Base-by-base conservation (phyloP, 2,888 invertebrate genomes). In the Perithous albicinctus region DNA sequence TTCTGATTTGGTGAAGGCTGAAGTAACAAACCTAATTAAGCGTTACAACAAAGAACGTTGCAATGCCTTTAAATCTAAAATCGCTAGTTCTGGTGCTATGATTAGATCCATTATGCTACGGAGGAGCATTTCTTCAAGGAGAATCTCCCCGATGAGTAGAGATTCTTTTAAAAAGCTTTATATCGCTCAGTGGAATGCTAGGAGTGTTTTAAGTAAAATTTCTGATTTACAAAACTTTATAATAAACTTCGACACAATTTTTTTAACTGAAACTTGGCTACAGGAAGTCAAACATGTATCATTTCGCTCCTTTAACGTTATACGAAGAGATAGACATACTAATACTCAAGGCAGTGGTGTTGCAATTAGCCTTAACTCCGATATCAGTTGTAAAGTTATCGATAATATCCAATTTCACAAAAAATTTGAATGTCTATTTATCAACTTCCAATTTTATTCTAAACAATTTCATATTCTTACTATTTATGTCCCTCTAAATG, bases 341-440 rank as follows among this genome's bases (percentile, higher is more conserved):
- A 7, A 2, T 1, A 18, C 64, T 2, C 64, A 64, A n/a, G 43
- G 63, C 7, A 43, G 64, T 2, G 29, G 64, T 1, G 64, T 64
- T 5, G 64, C 64, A 0, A 43, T 26, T 5, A 5, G 43, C 5
- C 3, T 64, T 0, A 43, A 23, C 1, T 43, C 64, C 0, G 2
- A 64, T 64, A 64, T 64, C 26, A 26, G 8, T 7, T 64, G 15
- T n/a, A 23, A 43, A 26, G 26, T 43, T 15, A 43, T 64, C 6
- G 26, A 64, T 6, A 10, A 64, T 26, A 12, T 61, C 5, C 15
- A 32, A 1, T 32, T 41, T 26, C 26, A 64, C 2, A n/a, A 26
- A 1, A 64, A 64, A 64, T 29, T 64, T 2, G 46, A 64, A 64
- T 26, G 26, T 10, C 12, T 64, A 26, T 46, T 64, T 15, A 46